A percentile compares a stretch with the other conserved stretches of the same genome.
These are phyloP conservation scores for Garrulus glandarius DNA, from an alignment of 2,797 vertebrate genomes.

Conservation along the genomic window DNA sequence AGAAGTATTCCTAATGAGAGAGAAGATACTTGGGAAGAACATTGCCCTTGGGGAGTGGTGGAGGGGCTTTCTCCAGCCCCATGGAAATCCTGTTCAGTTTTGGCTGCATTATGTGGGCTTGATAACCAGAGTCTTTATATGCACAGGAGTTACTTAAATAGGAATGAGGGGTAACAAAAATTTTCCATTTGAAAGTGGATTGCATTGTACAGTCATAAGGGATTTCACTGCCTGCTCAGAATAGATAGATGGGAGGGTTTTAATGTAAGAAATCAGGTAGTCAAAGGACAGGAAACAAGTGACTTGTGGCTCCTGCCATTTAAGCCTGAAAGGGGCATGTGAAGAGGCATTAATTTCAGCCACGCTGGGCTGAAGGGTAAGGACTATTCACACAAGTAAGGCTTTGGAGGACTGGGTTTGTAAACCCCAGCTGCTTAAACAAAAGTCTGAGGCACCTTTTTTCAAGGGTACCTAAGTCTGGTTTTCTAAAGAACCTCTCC, in stretches of 20 bases:
- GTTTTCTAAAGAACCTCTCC: neutral
- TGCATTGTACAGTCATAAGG: neutral
- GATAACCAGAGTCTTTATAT: neutral
- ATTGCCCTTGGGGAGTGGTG: neutral
- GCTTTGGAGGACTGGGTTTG: neutral
- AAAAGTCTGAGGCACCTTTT: conserved; percentile 4
- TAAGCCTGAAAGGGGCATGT: neutral
- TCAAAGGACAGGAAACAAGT: neutral
- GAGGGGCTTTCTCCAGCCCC: neutral
- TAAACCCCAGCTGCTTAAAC: neutral
- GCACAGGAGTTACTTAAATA: neutral
- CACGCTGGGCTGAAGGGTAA: neutral
- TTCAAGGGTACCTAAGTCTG: neutral
- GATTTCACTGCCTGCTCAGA: neutral
- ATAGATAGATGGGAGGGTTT: neutral
- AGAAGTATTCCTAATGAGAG: neutral
- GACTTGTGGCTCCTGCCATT: neutral
- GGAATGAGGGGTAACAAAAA: neutral
- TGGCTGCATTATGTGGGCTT: neutral
- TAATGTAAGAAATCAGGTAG: neutral
- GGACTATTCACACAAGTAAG: neutral
- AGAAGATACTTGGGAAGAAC: neutral
- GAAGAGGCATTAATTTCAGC: conserved; percentile 50
- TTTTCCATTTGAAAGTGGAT: neutral
- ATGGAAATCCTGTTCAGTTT: neutral